phyloP scores from a whole-genome alignment of 2,113 vertebrate genomes.

The Emydura subglobosa region DNA sequence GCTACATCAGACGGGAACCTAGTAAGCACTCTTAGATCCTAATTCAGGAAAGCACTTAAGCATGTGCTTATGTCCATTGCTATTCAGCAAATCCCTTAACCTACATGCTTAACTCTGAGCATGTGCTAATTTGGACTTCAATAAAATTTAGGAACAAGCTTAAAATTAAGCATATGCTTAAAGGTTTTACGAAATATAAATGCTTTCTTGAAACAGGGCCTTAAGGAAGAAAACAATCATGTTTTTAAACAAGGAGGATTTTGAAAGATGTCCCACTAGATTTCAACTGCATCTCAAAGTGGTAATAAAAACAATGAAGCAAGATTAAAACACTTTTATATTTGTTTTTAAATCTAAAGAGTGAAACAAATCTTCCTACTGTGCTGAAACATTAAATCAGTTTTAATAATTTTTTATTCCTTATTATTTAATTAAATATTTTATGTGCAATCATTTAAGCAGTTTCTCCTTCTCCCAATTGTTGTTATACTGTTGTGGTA shows the following conservation, averaged over 20 bases:
- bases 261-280: background rate
- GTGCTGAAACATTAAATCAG: background rate
- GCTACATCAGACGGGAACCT: background rate
- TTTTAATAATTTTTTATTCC: background rate
- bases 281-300: background rate
- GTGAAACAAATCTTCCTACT: background rate
- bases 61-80: background rate
- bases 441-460: slow-evolving; percentile 28
- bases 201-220: background rate
- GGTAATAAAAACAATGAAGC: background rate
- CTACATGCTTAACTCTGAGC: background rate
- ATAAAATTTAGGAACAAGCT: background rate
- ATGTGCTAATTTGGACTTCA: background rate
- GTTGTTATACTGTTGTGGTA: slow-evolving; percentile 7
- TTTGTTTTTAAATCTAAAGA: slow-evolving; percentile 12
- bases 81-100: background rate
- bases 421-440: slow-evolving; percentile 29
- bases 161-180: background rate
- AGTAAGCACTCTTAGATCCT: background rate
- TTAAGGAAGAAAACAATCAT: background rate
- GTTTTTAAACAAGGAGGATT: background rate
- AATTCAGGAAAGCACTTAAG: background rate
- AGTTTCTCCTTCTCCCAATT: background rate
- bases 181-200: background rate
- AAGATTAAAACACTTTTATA: background rate